Evolutionary conservation across 2,113 vertebrate species (phyloP).

Genomic region (Pteronura brasiliensis): DNA sequence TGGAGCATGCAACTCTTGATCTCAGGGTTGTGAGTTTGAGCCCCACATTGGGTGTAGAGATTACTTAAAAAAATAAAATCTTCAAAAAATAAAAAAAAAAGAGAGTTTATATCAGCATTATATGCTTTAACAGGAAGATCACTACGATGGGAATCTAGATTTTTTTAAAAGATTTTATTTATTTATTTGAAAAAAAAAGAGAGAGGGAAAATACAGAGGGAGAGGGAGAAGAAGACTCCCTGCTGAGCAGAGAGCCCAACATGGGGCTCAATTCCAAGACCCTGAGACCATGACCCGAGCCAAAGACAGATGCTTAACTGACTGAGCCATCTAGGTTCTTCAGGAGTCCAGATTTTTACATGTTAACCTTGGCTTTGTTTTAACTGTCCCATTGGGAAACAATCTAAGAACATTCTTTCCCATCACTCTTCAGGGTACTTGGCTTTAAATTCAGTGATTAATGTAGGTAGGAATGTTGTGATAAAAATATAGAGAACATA

Average conservation of each 20-base stretch:
- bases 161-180: too few species aligned
- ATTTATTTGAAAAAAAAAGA: too few species aligned
- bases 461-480: not conserved
- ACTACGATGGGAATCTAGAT: not conserved
- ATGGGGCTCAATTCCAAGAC: too few species aligned
- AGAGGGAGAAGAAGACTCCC: too few species aligned
- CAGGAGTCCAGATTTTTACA: not conserved
- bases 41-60: not conserved
- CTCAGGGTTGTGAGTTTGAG: not conserved
- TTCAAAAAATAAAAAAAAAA: not conserved
- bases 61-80: not conserved
- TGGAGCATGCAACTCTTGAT: not conserved
- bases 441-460: not conserved
- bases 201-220: too few species aligned
- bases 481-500: not conserved
- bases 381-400: not conserved
- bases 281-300: too few species aligned
- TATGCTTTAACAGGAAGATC: accelerated
- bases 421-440: not conserved
- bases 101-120: not conserved
- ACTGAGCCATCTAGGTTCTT: too few species aligned
- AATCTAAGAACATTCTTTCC: not conserved
- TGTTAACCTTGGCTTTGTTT: not conserved
- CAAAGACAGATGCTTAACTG: too few species aligned
- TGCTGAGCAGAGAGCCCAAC: too few species aligned